Evolutionary conservation across 2,888 invertebrate species (phyloP).

Genomic region (Halocaridina rubra): DNA sequence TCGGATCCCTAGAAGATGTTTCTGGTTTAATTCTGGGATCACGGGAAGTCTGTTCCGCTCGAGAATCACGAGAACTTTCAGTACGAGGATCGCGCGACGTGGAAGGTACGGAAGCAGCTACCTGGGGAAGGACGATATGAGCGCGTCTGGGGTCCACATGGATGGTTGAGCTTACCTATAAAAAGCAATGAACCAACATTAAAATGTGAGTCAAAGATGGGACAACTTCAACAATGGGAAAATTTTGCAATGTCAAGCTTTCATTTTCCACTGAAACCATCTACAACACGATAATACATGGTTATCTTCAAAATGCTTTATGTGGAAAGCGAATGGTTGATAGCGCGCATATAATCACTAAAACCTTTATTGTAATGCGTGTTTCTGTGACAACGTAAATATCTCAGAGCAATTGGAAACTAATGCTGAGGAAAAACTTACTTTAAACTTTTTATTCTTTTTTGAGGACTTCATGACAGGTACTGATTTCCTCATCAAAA

Average conservation of each 20-base stretch:
- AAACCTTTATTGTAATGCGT: background rate
- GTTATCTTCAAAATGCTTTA: background rate
- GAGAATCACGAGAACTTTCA: background rate
- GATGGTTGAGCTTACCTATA: constrained; percentile 40
- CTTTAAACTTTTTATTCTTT: no score
- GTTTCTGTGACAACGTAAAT: no score
- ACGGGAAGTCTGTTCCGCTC: background rate
- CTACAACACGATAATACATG: background rate
- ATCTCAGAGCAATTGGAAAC: no score
- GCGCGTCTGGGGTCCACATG: constrained; percentile 48
- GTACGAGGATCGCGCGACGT: background rate
- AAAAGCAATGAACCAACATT: background rate
- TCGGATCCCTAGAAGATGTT: constrained; percentile 18
- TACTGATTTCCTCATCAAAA: no score
- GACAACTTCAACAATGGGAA: background rate
- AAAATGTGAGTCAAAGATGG: background rate
- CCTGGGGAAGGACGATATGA: constrained; percentile 36
- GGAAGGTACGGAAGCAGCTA: constrained; percentile 24
- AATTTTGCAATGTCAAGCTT: background rate
- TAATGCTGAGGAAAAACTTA: no score
- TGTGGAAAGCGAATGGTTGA: background rate
- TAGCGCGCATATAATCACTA: background rate
- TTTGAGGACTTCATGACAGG: no score
- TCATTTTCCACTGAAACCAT: background rate
- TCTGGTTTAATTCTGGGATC: constrained; percentile 28